These are phyloP conservation scores for Manis crassicaudata DNA, from an alignment of 2,797 vertebrate species.

Conservation along the genomic window DNA sequence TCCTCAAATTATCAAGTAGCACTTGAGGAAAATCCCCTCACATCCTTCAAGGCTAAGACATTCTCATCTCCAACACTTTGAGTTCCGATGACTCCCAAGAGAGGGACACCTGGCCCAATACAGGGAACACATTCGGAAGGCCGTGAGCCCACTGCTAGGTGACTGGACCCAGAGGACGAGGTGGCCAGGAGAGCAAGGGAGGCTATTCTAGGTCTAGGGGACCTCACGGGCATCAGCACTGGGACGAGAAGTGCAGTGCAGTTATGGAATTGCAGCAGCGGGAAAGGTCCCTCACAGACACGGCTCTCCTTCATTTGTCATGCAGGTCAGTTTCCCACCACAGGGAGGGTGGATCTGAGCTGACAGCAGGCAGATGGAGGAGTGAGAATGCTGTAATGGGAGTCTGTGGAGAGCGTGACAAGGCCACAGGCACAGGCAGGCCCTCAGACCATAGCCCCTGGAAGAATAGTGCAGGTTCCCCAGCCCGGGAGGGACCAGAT, in stretches of 20 bases:
- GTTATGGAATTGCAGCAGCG: not conserved
- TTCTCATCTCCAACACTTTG: not conserved
- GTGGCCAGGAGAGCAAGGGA: not conserved
- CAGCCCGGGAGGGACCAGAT: not conserved
- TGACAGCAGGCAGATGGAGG: not conserved
- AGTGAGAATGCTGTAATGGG: not conserved
- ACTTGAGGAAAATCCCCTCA: not conserved
- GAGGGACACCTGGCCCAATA: not conserved
- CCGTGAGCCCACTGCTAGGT: not conserved
- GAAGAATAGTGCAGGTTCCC: not conserved
- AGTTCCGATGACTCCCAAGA: not conserved
- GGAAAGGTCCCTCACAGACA: not conserved
- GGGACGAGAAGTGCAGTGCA: not conserved
- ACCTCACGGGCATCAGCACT: not conserved
- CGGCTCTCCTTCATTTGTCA: not conserved
- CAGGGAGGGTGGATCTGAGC: not conserved
- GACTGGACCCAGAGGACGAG: not conserved
- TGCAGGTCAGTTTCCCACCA: not conserved
- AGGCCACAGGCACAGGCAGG: not conserved
- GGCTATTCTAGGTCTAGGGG: not conserved
- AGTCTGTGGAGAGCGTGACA: not conserved
- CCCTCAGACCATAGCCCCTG: not conserved
- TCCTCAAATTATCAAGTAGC: not conserved
- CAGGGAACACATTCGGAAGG: not conserved
- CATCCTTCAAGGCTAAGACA: not conserved